Base-by-base conservation (phyloP, 1,140 invertebrate species). In the Solenopsis fugax region DNA sequence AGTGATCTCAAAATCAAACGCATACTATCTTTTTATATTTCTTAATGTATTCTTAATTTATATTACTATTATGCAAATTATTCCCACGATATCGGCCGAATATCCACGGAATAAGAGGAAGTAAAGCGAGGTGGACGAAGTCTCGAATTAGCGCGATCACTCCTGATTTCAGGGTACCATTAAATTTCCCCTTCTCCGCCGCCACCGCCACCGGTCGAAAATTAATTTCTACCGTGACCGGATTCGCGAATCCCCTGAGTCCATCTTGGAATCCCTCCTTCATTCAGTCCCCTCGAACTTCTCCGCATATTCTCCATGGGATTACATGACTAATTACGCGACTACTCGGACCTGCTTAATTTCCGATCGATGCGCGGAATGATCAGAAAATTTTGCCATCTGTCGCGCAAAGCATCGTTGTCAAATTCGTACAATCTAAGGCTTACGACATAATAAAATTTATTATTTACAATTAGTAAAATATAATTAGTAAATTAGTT, bases 221-320 rank as follows among this genome's bases (percentile, higher is more conserved):
- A 89, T 89, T 87, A 90, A 88, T 90, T 91, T 88, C 77, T 48
- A 86, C 82, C 87, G 87, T 86, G 86, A 90, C 72, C 62, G 87
- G 78, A 84, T 90, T 91, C 72, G 18, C 60, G 9, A 89, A 86
- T 75, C 75, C 88, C 58, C 29, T 3, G 37, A 34, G 29, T 52
- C 81, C 67, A 56, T 72, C 58, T 12, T 37, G 67, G 12, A 7
- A 72, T 67, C 67, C 52, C 18, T 34, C 62, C 76, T 87, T 86
- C 77, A 73, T 81, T 86, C 82, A 81, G 58, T 50, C 29, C 3
- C 18, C 64, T 45, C 71, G 65, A 72, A 88, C 50, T 62, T 56
- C 54, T 37, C 56, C 58, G 12, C 24, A 41, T 37, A 65, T 56
- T 81, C 75, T 80, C 75, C 12, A 6, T 45, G 54, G 88, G 24